Percentiles rank a stretch among this genome's conserved stretches.
These are phyloP conservation scores for Parnassius glacialis DNA, from an alignment of 2,888 invertebrate species.

Conservation along the genomic window DNA sequence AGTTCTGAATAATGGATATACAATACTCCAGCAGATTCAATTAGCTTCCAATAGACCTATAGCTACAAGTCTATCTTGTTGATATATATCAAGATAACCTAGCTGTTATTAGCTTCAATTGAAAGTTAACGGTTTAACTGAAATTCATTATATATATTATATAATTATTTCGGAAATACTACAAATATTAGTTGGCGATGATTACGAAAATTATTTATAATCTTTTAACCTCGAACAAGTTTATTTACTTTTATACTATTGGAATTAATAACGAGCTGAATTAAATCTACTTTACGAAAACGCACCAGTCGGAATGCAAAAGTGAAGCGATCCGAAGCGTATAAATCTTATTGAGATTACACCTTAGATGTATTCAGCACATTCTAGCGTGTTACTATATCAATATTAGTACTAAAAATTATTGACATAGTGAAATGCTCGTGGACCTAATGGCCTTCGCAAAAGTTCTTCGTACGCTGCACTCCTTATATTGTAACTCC, in stretches of 20 bases:
- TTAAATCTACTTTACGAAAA: conserved; percentile 32
- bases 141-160: conserved; percentile 26
- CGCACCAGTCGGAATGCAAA: conserved; percentile 79
- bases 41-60: conserved; percentile 12
- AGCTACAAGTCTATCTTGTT: conserved; percentile 68
- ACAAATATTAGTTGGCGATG: conserved; percentile 10
- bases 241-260: conserved; percentile 3
- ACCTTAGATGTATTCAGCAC: conserved; percentile 51
- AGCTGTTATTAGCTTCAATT: conserved; percentile 45
- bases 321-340: conserved; percentile 74
- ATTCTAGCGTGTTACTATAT: conserved; percentile 34
- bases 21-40: conserved; percentile 21
- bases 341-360: conserved; percentile 71
- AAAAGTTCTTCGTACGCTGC: too few species aligned
- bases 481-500: neutral
- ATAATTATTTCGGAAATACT: conserved; percentile 15
- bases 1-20: conserved; percentile 21
- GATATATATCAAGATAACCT: conserved; percentile 64
- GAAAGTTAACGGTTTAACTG: conserved; percentile 14
- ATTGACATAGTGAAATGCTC: neutral
- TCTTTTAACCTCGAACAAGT: conserved; percentile 13
- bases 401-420: conserved; percentile 9
- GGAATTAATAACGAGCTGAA: conserved; percentile 14
- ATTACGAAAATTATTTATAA: conserved; percentile 17
- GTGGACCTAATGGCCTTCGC: neutral